A percentile compares a stretch with the other conserved stretches of the same genome.
These are phyloP conservation scores for Dynastes tityus DNA, from an alignment of 2,888 invertebrate species.

Conservation along the genomic window DNA sequence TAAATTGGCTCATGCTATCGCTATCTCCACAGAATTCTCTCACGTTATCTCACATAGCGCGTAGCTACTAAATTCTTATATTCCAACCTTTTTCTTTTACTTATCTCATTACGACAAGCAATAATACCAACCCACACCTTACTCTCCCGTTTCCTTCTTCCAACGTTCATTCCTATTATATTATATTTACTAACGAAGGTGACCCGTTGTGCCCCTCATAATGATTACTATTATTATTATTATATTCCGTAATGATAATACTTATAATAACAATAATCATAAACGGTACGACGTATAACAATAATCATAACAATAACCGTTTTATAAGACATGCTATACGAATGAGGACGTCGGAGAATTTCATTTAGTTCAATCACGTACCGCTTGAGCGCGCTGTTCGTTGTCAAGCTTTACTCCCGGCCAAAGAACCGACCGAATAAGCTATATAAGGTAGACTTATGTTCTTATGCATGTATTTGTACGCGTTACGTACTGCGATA, in stretches of 20 bases:
- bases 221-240: constrained; percentile 24
- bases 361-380: constrained; percentile 68
- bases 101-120: constrained; percentile 1
- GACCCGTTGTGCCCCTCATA: neutral
- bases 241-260: constrained; percentile 33
- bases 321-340: constrained; percentile 65
- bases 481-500: neutral
- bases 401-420: constrained; percentile 51
- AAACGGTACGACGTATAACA: constrained; percentile 60
- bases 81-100: neutral
- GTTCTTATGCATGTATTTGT: neutral
- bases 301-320: constrained; percentile 69
- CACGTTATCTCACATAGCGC: no score
- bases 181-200: constrained; percentile 26
- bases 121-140: neutral
- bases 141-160: no score
- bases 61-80: no score
- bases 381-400: constrained; percentile 56
- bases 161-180: neutral
- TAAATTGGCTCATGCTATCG: no score
- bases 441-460: constrained; percentile 5
- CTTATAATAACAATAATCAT: constrained; percentile 30
- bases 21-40: no score
- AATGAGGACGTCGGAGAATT: constrained; percentile 62
- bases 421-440: neutral